Percentiles rank a stretch among this genome's conserved stretches.
phyloP scores from a whole-genome alignment of 2,113 vertebrate genomes.

The Ictidomys tridecemlineatus region DNA sequence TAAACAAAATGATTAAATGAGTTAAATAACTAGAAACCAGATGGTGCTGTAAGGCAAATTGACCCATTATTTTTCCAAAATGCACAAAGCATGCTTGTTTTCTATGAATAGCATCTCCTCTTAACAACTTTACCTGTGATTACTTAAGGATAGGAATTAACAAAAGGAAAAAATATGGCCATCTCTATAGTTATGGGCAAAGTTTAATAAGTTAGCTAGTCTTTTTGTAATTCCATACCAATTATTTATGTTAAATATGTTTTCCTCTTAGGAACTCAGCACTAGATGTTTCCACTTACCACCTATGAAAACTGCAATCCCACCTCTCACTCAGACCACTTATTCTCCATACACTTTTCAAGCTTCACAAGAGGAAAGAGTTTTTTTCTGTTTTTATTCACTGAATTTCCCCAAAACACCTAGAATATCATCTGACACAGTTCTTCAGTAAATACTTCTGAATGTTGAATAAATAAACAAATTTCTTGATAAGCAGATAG shows the following conservation, averaged over 20 bases:
- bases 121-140: slow-evolving; percentile 12
- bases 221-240: neutral
- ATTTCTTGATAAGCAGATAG: neutral
- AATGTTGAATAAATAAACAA: neutral
- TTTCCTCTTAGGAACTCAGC: neutral
- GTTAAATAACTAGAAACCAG: slow-evolving; percentile 36
- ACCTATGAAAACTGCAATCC: neutral
- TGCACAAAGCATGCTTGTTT: neutral
- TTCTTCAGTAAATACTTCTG: neutral
- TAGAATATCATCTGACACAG: neutral
- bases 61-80: neutral
- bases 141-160: neutral
- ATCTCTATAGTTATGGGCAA: neutral
- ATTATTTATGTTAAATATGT: accelerated
- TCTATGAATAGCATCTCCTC: neutral
- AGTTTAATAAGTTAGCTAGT: neutral
- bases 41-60: neutral
- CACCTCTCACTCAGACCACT: neutral
- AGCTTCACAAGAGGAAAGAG: neutral
- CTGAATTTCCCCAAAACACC: neutral
- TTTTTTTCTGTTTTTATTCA: neutral
- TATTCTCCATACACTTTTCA: neutral
- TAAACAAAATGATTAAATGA: slow-evolving; percentile 49
- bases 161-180: neutral
- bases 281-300: neutral